Evolutionary conservation across 2,113 vertebrate species (phyloP).

Genomic region (Neogobius melanostomus): DNA sequence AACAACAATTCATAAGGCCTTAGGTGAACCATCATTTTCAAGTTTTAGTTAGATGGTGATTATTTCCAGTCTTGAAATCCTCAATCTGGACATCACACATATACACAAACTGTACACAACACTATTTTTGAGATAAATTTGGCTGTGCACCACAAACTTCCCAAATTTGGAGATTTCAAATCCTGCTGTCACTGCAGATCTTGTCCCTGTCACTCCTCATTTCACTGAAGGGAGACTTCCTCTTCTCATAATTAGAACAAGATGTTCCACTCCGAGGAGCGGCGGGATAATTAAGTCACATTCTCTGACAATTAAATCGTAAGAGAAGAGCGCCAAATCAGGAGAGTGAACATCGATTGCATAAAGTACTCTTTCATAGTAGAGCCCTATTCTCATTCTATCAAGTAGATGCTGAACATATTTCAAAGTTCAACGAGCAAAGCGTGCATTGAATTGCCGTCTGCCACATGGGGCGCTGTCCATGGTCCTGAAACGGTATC

Average conservation of each 20-base stretch:
- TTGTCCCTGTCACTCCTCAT: conserved; percentile 78
- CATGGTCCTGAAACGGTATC: conserved; percentile 16
- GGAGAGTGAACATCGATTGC: not conserved
- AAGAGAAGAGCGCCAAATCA: not conserved
- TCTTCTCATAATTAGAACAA: conserved; percentile 80
- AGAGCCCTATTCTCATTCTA: no score
- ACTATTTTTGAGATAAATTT: not conserved
- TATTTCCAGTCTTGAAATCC: no score
- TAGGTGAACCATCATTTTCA: no score
- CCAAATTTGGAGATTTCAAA: conserved; percentile 25
- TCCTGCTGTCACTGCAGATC: conserved; percentile 64
- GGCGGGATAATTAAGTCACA: conserved; percentile 46
- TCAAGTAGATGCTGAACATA: not conserved
- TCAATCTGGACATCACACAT: no score
- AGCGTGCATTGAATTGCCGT: not conserved
- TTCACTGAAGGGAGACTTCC: conserved; percentile 71
- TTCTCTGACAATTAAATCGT: conserved; percentile 36
- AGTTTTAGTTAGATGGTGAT: no score
- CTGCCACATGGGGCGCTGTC: not conserved
- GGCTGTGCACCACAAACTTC: conserved; percentile 9
- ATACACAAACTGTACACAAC: no score
- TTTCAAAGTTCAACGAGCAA: not conserved
- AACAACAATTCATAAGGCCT: no score
- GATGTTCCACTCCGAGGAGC: conserved; percentile 64
- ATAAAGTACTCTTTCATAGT: not conserved